Conservation (phyloP, 2,888 invertebrate genomes). For the Drosophila affinis region DNA sequence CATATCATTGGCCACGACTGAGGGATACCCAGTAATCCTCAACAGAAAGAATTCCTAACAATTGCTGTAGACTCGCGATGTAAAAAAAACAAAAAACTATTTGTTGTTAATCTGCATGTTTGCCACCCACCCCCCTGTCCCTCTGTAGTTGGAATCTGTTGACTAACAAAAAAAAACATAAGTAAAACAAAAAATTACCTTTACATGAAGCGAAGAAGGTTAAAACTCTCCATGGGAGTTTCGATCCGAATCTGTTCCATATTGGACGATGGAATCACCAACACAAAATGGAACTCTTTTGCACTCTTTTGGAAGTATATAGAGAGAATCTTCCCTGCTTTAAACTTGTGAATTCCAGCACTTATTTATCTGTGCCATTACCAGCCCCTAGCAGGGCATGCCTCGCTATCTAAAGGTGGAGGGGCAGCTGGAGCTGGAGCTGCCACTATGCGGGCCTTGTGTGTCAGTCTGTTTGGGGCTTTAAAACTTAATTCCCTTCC, state of each 20-base stretch:
- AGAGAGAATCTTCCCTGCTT: too few species aligned
- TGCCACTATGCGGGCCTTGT: constrained; percentile 8
- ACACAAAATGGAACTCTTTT: too few species aligned
- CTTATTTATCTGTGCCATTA: too few species aligned
- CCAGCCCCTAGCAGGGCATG: neutral
- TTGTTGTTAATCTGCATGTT: neutral
- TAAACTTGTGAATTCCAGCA: too few species aligned
- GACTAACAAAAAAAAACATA: neutral
- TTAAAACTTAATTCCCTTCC: constrained; percentile 59
- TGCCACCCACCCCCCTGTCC: neutral
- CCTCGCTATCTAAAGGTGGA: neutral
- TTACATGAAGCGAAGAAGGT: too few species aligned
- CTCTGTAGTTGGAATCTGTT: neutral
- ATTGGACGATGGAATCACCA: too few species aligned
- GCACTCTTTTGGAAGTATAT: too few species aligned
- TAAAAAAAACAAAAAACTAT: neutral
- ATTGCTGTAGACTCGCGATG: neutral
- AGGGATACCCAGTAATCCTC: constrained; percentile 3
- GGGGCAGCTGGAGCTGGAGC: neutral
- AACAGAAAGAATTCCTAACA: neutral
- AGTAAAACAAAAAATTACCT: neutral
- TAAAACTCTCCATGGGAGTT: too few species aligned
- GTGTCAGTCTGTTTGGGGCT: constrained; percentile 26
- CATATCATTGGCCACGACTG: constrained; percentile 4
- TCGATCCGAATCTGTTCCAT: too few species aligned